Base-by-base conservation (phyloP, 2,113 vertebrate genomes). In the Tamias sibiricus region DNA sequence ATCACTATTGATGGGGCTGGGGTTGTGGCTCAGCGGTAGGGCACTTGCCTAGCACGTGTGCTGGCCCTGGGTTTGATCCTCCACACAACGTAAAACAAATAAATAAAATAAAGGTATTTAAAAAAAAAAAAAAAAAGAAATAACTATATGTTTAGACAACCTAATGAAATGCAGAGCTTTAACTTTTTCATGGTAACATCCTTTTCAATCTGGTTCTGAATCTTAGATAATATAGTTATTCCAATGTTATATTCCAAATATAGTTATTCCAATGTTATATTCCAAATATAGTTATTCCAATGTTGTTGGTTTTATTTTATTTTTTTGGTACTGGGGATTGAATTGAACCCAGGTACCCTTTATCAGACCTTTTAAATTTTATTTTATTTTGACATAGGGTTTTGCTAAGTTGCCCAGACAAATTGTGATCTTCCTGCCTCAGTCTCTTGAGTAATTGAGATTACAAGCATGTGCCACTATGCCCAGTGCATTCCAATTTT, bases 141-240 rank as follows among this genome's bases (percentile, higher is more conserved):
- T n/a, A n/a, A n/a, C n/a, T 82, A 64, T 69, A 16, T 76, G 68
- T 86, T 77, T 84, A 59, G 47, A 66, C 24, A 92, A 28, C 37
- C 35, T 77, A 49, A 68, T 37, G 84, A 62, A 72, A 59, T 83
- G 32, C 1, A 8, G 30, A 14, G 42, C 49, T 93, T 69, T 69
- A 76, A 64, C 6, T 71, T 66, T 62, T 85, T 80, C 72, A 74
- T 52, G 62, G 9, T 37, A 80, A 19, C 59, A 44, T n/a, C 10
- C n/a, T 90, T 82, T 90, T 82, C 77, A 12, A 9, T 90, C 59
- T 76, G 28, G 22, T 69, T 30, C 80, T 81, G 62, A 7, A 40
- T 54, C n/a, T 77, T 87, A 64, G 66, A 64, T 95, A 82, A 77
- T 92, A 35, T 72, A n/a, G 87, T 76, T 87, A 77, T 89, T 82